Evolutionary conservation across 2,797 vertebrate genomes (phyloP), one percentile per base, ranked within the genome.

Genomic region (Schizopygopsis pylzovi): DNA sequence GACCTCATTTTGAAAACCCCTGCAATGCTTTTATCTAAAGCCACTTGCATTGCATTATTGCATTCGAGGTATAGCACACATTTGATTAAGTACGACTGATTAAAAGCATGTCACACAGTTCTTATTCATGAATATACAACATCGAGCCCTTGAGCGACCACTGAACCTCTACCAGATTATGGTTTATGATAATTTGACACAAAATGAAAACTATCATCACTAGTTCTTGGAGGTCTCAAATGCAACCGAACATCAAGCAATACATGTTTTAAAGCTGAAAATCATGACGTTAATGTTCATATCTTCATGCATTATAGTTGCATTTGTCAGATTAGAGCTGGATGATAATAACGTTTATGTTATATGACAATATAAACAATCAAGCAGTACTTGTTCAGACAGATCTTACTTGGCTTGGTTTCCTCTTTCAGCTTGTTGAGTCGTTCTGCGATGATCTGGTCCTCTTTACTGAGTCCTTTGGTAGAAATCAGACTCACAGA

Each of bases 351-450:
- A 15, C 7, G 25, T 65, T 63, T 22, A 65, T 25, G 2, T 33
- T 65, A 7, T 15, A 28, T 28, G 12, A 28, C 5, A 6, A 63
- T 63, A 15, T 28, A 63, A 63, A 15, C 25, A 63, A 13, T 15
- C 12, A 15, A 65, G 61, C 25, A 28, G 28, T 33, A 33, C 28
- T 33, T 28, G 11, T 8, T 22, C 54, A 4, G 56, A 56, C 1
- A 45, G 13, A 25, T 83, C 88, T 90, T 93, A 99, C 98, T 98
- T 4, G 96, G 97, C 79, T 91, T 95, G 1, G 95, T 96, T 90
- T 98, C 97, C 78, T 97, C 95, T 87, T 96, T 97, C 81, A 99
- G 96, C 89, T 94, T 97, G 83, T 97, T 96, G 86, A 99, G 96
- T 91, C 97, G 96, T 88, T 97, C 96, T 86, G 96, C 95, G 75